Evolutionary conservation across 92 coral and sea anemone genomes (phyloP).

Genomic region (Blastomussa wellsi): DNA sequence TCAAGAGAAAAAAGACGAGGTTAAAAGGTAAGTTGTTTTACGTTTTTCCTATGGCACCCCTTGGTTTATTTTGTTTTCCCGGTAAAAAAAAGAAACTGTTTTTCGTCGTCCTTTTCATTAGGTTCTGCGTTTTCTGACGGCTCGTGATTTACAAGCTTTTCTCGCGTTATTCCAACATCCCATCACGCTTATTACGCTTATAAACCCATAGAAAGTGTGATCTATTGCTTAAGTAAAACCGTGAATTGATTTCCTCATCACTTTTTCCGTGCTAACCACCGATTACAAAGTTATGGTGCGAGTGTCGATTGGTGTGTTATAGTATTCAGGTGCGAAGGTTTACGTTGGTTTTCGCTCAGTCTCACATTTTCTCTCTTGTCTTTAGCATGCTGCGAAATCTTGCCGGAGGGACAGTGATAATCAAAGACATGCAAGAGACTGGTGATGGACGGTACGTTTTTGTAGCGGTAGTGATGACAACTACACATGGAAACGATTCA

Average conservation of each 20-base stretch:
- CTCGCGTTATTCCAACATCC: too few species aligned
- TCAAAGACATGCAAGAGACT: slow-evolving; percentile 43
- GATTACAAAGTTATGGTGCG: not conserved
- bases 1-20: slow-evolving; percentile 45
- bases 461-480: not conserved
- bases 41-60: not conserved
- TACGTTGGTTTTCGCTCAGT: not conserved
- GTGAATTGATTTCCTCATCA: not conserved
- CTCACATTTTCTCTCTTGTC: not conserved
- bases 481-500: not conserved
- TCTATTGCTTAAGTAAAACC: too few species aligned
- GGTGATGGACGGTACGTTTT: slow-evolving; percentile 56
- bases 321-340: not conserved
- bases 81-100: too few species aligned
- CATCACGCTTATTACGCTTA: too few species aligned
- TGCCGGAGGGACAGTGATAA: slow-evolving; percentile 62
- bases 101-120: too few species aligned
- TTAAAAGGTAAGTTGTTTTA: slow-evolving; percentile 44
- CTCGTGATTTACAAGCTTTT: too few species aligned
- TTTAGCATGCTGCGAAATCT: slow-evolving; percentile 66
- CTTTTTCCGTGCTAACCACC: not conserved
- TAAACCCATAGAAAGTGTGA: too few species aligned
- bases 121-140: too few species aligned
- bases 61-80: not conserved
- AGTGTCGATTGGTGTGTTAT: not conserved